Percentiles rank a stretch among this genome's conserved stretches.
Conservation (phyloP, 2,797 vertebrate genomes). For the Eidolon dupreanum region DNA sequence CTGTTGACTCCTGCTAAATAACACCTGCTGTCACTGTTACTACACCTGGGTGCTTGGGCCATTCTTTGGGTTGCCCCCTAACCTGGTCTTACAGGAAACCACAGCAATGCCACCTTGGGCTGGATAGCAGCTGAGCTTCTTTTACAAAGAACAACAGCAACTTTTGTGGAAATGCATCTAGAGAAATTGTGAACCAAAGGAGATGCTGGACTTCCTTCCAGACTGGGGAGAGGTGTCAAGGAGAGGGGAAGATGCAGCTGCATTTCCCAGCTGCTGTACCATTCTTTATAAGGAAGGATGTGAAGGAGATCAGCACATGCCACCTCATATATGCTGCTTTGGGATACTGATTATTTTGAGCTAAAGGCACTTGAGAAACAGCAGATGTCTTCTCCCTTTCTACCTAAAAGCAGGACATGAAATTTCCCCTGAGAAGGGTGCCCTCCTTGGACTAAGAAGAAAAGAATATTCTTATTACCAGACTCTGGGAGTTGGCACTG, state of each 20-base stretch:
- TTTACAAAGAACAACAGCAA: slow-evolving; percentile 46
- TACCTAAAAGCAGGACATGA: background rate
- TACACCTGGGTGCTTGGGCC: background rate
- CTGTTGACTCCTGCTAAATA: slow-evolving; percentile 52
- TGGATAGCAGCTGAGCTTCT: background rate
- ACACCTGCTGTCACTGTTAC: slow-evolving; percentile 17
- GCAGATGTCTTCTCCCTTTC: background rate
- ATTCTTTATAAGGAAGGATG: background rate
- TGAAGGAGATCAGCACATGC: background rate
- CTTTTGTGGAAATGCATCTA: background rate
- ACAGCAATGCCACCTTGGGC: background rate
- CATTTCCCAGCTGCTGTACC: background rate
- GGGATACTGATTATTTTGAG: background rate
- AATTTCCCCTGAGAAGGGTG: background rate
- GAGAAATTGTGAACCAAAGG: background rate
- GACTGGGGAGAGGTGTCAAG: background rate
- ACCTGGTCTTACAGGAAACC: background rate
- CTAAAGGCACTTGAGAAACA: background rate
- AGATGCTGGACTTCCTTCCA: background rate
- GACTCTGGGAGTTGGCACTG: too few species aligned
- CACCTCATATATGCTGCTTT: background rate
- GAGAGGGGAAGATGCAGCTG: background rate
- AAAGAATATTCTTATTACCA: background rate
- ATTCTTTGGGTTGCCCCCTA: background rate
- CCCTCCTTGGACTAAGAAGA: background rate